These are phyloP conservation scores for Acronicta alni DNA, from an alignment of 2,888 invertebrate genomes.

Conservation along the genomic window DNA sequence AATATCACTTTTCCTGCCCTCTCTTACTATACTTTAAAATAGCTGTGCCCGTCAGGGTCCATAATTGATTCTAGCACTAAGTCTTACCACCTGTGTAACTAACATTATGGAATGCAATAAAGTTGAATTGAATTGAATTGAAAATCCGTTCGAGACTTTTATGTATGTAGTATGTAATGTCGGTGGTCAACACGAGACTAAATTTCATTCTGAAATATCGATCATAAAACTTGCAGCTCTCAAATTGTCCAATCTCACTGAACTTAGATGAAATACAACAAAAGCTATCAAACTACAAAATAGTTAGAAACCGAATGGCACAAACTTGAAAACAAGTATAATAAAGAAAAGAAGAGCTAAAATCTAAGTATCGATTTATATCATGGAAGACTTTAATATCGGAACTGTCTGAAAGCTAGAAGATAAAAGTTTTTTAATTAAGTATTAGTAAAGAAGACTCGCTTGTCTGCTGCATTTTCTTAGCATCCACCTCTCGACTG, in stretches of 20 bases:
- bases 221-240: not conserved
- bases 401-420: not conserved
- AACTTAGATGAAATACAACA: slow-evolving; percentile 35
- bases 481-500: not conserved
- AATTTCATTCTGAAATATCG: not conserved
- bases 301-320: slow-evolving; percentile 10
- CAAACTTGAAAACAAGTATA: slow-evolving; percentile 29
- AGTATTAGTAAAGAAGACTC: not conserved
- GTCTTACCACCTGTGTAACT: too few species aligned
- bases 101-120: too few species aligned
- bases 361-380: slow-evolving; percentile 7
- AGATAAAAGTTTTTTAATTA: not conserved
- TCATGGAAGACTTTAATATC: slow-evolving; percentile 18
- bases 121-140: too few species aligned
- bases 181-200: not conserved
- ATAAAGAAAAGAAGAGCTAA: slow-evolving; percentile 11
- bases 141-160: too few species aligned
- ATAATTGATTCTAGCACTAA: too few species aligned
- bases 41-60: too few species aligned
- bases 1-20: too few species aligned
- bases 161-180: too few species aligned
- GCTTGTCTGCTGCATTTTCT: not conserved
- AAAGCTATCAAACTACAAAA: slow-evolving; percentile 37
- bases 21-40: too few species aligned
- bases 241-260: slow-evolving; percentile 1